Evolutionary conservation across 2,113 vertebrate species (phyloP), one percentile per base, ranked within the genome.

Genomic region (Halcyon malimbica): DNA sequence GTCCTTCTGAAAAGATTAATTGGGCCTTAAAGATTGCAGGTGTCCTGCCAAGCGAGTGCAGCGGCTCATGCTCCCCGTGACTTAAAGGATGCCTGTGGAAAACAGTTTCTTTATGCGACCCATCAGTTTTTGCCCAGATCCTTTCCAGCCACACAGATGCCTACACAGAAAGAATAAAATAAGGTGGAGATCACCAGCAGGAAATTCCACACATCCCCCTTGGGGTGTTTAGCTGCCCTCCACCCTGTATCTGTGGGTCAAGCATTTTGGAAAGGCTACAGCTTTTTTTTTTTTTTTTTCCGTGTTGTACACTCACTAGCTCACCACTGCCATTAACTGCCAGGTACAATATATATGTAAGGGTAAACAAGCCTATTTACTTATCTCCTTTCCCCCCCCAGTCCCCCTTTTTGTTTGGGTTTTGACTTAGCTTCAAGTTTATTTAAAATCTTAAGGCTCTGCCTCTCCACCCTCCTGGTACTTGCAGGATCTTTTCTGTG

Each of bases 1-100:
- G 5, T 68, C n/a, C 73, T 86, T 96, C 92, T 95, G 85, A 96
- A 98, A 94, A 79, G 93, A 93, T 74, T 90, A 96, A 97, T 85
- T 94, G 87, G 80, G 86, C 60, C 87, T 90, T 86, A 91, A 76
- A 95, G 83, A 83, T 83, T 78, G 95, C 76, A 96, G 92, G 93
- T 93, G 85, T 83, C 84, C 59, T 15, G 3, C 79, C 79, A 71
- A 68, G 64, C 6, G 9, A 92, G 74, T 3, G 63, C 42, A 37
- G 83, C 11, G 0, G 56, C 10, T 0, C 41, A 31, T n/a, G 50
- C 83, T 89, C 59, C 75, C 71, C 5, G 2, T 0, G 4, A 84
- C 63, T n/a, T 82, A 60, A 82, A 95, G 84, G 86, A 79, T 78
- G 90, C 65, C 89, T 79, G 78, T 31, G 35, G 65, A 92, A 95